Conservation (phyloP, 2,888 invertebrate species). For the Agonopterix arenella region DNA sequence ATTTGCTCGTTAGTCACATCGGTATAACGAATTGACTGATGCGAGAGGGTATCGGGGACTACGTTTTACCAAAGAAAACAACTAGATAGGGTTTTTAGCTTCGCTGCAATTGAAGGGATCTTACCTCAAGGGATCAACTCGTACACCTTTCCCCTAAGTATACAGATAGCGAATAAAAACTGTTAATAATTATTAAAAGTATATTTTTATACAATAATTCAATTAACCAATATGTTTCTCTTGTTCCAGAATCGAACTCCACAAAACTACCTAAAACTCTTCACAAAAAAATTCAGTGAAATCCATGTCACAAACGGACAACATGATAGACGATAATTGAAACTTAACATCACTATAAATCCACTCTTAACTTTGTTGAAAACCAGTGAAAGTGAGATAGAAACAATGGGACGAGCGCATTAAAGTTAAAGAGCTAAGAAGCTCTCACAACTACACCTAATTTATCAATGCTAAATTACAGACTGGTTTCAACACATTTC, state of each 20-base stretch:
- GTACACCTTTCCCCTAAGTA: too few relatives aligned
- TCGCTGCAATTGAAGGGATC: too few relatives aligned
- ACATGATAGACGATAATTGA: slow-evolving; percentile 65
- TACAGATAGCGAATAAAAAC: too few relatives aligned
- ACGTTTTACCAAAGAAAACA: too few relatives aligned
- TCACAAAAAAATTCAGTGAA: not conserved
- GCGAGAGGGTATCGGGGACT: too few relatives aligned
- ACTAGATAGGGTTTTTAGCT: too few relatives aligned
- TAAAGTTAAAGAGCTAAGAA: slow-evolving; percentile 40
- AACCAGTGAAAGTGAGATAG: not conserved
- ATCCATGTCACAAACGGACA: slow-evolving; percentile 11
- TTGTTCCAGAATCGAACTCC: not conserved
- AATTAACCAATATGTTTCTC: too few relatives aligned
- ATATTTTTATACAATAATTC: too few relatives aligned
- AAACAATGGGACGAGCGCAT: slow-evolving; percentile 24
- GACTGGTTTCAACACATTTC: slow-evolving; percentile 94
- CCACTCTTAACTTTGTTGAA: not conserved
- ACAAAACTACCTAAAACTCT: not conserved
- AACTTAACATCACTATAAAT: slow-evolving; percentile 9
- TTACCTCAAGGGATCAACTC: too few relatives aligned
- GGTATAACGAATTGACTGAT: too few relatives aligned
- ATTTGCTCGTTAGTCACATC: too few relatives aligned
- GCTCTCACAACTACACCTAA: slow-evolving; percentile 48
- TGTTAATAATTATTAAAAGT: too few relatives aligned
- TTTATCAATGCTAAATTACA: slow-evolving; percentile 90